These are phyloP conservation scores for Drosophila conformis DNA, from an alignment of 2,888 invertebrate species.

Conservation along the genomic window DNA sequence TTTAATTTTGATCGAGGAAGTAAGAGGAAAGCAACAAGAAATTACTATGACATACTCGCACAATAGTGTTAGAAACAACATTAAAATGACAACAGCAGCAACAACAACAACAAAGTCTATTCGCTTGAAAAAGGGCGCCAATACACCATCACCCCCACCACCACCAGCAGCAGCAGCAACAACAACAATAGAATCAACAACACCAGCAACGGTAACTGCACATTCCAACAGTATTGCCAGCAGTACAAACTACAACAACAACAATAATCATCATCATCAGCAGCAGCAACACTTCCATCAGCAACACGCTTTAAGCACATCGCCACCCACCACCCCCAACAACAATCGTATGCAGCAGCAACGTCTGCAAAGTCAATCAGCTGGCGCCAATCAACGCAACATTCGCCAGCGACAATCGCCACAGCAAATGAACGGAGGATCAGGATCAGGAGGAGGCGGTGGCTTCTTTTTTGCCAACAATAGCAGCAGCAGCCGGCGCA, in stretches of 20 bases:
- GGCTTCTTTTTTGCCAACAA: slow-evolving; percentile 68
- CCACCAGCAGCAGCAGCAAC: slow-evolving; percentile 50
- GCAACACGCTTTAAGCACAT: slow-evolving; percentile 66
- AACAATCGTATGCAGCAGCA: slow-evolving; percentile 67
- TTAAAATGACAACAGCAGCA: slow-evolving; percentile 83
- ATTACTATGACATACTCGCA: slow-evolving; percentile 85
- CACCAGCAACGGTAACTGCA: slow-evolving; percentile 79
- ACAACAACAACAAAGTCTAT: slow-evolving; percentile 77
- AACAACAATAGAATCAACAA: slow-evolving; percentile 73
- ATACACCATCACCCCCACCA: slow-evolving; percentile 53
- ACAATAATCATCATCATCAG: slow-evolving; percentile 1
- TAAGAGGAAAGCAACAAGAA: slow-evolving; percentile 48
- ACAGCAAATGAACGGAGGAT: slow-evolving; percentile 57
- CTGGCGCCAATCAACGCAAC: slow-evolving; percentile 60
- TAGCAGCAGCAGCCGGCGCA: slow-evolving; percentile 53
- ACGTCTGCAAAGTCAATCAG: slow-evolving; percentile 65
- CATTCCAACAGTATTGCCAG: slow-evolving; percentile 85
- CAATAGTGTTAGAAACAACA: slow-evolving; percentile 85
- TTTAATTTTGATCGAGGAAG: slow-evolving; percentile 44
- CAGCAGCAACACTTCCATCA: slow-evolving; percentile 59
- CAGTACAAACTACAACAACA: slow-evolving; percentile 81
- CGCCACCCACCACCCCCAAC: slow-evolving; percentile 52
- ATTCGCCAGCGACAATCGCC: slow-evolving; percentile 66
- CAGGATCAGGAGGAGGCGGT: slow-evolving; percentile 51
- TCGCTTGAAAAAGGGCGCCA: slow-evolving; percentile 78